Conservation (phyloP, 2,888 invertebrate species). For the Iselma pallidipennis region DNA sequence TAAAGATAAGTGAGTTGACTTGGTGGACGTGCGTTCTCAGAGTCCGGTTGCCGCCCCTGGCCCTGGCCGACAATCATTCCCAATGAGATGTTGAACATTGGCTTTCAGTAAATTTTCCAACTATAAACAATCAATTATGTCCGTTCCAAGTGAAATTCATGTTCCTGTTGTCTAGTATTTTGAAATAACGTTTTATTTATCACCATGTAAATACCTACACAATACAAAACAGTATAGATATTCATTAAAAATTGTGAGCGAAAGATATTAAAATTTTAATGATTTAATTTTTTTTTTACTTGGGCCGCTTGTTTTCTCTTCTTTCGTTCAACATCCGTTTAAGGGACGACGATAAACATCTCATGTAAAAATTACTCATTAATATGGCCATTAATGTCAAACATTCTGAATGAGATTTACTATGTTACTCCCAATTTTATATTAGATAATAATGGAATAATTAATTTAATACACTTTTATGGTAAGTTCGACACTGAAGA, state of each 20-base stretch:
- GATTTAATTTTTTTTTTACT: slow-evolving; percentile 23
- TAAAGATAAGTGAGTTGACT: neutral
- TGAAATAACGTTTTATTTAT: neutral
- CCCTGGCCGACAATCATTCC: neutral
- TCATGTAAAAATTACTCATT: slow-evolving; percentile 26
- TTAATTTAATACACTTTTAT: slow-evolving; percentile 23
- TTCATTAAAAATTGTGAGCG: too few relatives aligned
- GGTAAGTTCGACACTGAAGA: slow-evolving; percentile 18
- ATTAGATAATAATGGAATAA: slow-evolving; percentile 25
- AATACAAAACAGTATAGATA: too few relatives aligned
- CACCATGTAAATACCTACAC: neutral
- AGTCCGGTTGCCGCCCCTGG: neutral
- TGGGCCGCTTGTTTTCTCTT: neutral
- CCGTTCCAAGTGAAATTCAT: neutral
- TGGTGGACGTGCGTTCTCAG: neutral
- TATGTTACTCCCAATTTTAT: slow-evolving; percentile 21
- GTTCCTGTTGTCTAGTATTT: neutral
- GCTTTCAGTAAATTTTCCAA: slow-evolving; percentile 1
- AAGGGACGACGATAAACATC: slow-evolving; percentile 24
- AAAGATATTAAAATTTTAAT: slow-evolving; percentile 24
- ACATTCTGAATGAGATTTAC: slow-evolving; percentile 24
- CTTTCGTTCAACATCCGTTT: slow-evolving; percentile 17
- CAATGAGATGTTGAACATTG: neutral
- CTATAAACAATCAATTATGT: slow-evolving; percentile 1
- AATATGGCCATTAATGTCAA: slow-evolving; percentile 25